Percentiles rank a stretch among this genome's conserved stretches.
Conservation (phyloP, 2,113 vertebrate genomes). For the Himantopus leucocephalus region DNA sequence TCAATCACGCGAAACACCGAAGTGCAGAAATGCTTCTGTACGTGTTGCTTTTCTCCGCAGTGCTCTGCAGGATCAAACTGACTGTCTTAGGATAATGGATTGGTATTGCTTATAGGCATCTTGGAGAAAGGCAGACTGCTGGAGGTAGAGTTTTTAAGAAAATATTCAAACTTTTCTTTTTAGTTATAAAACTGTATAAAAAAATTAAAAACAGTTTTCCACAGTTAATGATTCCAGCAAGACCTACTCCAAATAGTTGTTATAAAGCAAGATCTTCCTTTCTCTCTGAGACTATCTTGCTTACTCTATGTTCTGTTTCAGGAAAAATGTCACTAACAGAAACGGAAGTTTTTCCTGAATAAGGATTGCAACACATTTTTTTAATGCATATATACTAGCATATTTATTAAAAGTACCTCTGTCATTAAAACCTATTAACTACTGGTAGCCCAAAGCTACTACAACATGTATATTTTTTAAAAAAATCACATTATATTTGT, state of each 20-base stretch:
- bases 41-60: not conserved
- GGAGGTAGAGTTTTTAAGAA: not conserved
- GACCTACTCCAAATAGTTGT: not conserved
- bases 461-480: not conserved
- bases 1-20: not conserved
- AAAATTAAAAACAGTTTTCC: not conserved
- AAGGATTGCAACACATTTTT: not conserved
- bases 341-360: not conserved
- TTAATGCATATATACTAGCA: not conserved
- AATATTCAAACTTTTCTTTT: not conserved
- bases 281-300: not conserved
- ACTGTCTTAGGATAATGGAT: not conserved
- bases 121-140: not conserved
- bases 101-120: not conserved
- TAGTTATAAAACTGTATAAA: not conserved
- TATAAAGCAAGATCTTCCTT: not conserved
- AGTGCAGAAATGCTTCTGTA: not conserved
- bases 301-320: not conserved
- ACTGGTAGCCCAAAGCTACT: not conserved
- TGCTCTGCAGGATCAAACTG: not conserved
- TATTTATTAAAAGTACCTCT: not conserved
- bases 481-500: not conserved
- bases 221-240: not conserved
- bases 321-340: not conserved
- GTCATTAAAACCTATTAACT: not conserved